These are phyloP conservation scores for Salvelinus namaycush DNA, from an alignment of 2,113 vertebrate genomes.

Conservation along the genomic window DNA sequence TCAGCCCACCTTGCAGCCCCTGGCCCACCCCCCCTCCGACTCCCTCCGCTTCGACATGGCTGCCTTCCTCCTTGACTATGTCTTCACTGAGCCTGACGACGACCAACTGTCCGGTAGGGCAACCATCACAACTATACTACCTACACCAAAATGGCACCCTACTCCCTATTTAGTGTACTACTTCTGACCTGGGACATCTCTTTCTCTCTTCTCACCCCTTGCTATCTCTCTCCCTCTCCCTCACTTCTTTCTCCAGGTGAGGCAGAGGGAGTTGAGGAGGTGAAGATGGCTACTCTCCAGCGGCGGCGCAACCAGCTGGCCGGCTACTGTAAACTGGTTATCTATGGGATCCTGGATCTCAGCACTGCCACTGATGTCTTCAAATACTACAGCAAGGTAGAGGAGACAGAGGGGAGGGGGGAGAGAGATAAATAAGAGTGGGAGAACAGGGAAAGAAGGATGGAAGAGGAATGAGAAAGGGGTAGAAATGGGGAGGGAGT, in stretches of 20 bases:
- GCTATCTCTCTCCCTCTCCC: not conserved
- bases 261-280: slow-evolving; percentile 47
- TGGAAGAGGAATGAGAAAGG: not conserved
- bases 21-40: slow-evolving; percentile 70
- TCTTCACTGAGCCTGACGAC: slow-evolving; percentile 76
- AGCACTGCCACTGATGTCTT: slow-evolving; percentile 80
- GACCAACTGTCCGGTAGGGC: slow-evolving; percentile 34
- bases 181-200: too few species aligned
- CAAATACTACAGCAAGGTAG: slow-evolving; percentile 85
- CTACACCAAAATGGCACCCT: too few species aligned
- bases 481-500: not conserved
- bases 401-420: not conserved
- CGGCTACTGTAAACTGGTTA: slow-evolving; percentile 85
- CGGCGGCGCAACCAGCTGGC: slow-evolving; percentile 82
- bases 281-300: slow-evolving; percentile 73
- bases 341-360: slow-evolving; percentile 82
- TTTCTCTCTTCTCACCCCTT: too few species aligned
- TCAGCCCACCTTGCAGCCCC: slow-evolving; percentile 51
- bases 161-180: too few species aligned
- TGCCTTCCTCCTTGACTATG: slow-evolving; percentile 83
- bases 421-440: not conserved
- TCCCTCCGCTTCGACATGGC: slow-evolving; percentile 81
- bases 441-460: not conserved
- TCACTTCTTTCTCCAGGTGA: slow-evolving; percentile 12
- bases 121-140: too few species aligned